phyloP scores from a whole-genome alignment of 2,888 invertebrate genomes.

The Tuberolachnus salignus region DNA sequence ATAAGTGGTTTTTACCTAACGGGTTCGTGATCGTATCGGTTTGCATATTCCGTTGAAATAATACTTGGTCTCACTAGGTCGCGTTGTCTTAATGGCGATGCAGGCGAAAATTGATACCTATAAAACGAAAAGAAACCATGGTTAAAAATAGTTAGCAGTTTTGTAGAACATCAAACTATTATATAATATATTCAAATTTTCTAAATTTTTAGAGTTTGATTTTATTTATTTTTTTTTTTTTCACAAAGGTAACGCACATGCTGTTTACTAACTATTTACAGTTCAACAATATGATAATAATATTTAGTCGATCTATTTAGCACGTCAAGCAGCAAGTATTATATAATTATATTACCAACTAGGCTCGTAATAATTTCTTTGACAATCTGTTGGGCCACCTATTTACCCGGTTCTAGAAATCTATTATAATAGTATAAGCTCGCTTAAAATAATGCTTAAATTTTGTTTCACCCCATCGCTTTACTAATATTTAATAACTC shows the following conservation, averaged over 20 bases:
- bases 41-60: conserved; percentile 41
- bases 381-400: conserved; percentile 20
- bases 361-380: background rate
- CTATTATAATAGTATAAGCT: conserved; percentile 33
- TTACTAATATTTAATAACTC: conserved; percentile 28
- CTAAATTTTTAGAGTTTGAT: conserved; percentile 3
- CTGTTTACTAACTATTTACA: conserved; percentile 48
- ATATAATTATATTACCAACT: conserved; percentile 29
- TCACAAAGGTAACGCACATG: conserved; percentile 49
- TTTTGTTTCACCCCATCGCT: conserved; percentile 13
- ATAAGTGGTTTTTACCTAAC: conserved; percentile 37
- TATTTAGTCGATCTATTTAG: conserved; percentile 36
- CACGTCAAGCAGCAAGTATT: conserved; percentile 22
- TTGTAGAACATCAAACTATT: background rate
- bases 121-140: conserved; percentile 6
- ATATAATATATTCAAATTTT: background rate
- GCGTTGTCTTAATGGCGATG: conserved; percentile 51
- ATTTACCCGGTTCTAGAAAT: conserved; percentile 44
- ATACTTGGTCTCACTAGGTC: conserved; percentile 45
- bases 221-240: background rate
- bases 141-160: background rate
- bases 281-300: conserved; percentile 29
- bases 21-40: conserved; percentile 49
- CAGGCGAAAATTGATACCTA: conserved; percentile 50
- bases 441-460: conserved; percentile 15